Conservation (phyloP, 2,797 vertebrate genomes). For the Lemur catta region DNA sequence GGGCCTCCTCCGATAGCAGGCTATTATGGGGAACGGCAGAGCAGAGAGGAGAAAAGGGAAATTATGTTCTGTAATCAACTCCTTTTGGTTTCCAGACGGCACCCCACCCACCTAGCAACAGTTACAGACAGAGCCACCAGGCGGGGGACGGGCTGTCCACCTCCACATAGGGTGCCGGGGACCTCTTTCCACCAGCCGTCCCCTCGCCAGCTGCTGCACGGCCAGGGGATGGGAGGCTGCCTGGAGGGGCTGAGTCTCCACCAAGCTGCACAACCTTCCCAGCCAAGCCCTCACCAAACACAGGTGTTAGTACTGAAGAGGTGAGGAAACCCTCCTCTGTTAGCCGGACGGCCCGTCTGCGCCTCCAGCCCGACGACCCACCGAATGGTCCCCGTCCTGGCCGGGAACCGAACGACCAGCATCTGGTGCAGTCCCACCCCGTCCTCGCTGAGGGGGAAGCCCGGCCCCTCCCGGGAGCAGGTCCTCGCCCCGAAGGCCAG, state of each 20-base stretch:
- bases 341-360: neutral
- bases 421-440: rapidly evolving
- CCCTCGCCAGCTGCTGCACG: conserved; percentile 49
- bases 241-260: conserved; percentile 18
- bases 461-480: neutral
- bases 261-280: neutral
- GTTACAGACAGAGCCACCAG: neutral
- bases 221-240: conserved; percentile 65
- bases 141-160: neutral
- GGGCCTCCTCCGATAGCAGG: conserved; percentile 42
- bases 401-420: rapidly evolving
- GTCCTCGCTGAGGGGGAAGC: neutral
- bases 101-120: neutral
- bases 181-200: conserved; percentile 7
- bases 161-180: neutral
- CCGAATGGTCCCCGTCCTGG: rapidly evolving
- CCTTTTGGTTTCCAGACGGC: neutral
- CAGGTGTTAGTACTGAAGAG: conserved; percentile 50
- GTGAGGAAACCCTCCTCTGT: conserved; percentile 54
- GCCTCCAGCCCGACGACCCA: neutral
- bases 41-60: neutral
- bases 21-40: conserved; percentile 11
- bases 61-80: conserved; percentile 41
- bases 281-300: conserved; percentile 55
- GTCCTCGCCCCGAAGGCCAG: neutral